A percentile compares a stretch with the other conserved stretches of the same genome.
These are phyloP conservation scores for Nasonia longicornis DNA, from an alignment of 1,140 invertebrate genomes.

Conservation along the genomic window DNA sequence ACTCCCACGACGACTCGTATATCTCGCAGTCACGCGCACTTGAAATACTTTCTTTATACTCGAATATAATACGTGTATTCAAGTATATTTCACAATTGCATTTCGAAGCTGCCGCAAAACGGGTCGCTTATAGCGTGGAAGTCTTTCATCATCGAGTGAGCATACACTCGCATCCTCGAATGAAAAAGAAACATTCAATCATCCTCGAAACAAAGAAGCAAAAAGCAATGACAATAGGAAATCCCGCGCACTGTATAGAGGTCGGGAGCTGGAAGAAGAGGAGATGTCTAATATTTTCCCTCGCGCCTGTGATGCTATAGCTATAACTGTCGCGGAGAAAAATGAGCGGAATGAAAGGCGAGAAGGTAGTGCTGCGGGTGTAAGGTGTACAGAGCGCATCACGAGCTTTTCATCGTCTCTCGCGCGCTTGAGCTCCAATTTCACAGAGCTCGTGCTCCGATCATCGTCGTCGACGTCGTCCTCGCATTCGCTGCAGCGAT, in stretches of 20 bases:
- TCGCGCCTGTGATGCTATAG: background rate
- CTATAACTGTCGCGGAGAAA: background rate
- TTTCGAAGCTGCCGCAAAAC: no score
- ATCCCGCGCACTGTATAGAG: no score
- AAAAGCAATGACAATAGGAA: background rate
- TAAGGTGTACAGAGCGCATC: background rate
- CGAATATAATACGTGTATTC: background rate
- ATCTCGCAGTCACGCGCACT: background rate
- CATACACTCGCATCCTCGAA: background rate
- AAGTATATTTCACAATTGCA: background rate
- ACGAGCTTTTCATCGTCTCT: background rate
- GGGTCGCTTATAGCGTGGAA: background rate
- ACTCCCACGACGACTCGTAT: background rate
- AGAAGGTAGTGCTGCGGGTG: background rate
- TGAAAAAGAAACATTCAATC: background rate
- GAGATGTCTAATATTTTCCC: background rate
- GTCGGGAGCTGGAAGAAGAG: no score
- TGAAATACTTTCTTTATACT: background rate
- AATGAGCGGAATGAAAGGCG: conserved; percentile 13
- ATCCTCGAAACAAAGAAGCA: background rate
- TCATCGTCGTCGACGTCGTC: background rate
- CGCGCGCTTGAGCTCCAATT: background rate
- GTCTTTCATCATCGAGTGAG: background rate
- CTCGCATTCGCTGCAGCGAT: background rate
- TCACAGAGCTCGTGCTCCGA: background rate